Conservation (phyloP, 2,888 invertebrate species). For the Ypsolopha sequella region DNA sequence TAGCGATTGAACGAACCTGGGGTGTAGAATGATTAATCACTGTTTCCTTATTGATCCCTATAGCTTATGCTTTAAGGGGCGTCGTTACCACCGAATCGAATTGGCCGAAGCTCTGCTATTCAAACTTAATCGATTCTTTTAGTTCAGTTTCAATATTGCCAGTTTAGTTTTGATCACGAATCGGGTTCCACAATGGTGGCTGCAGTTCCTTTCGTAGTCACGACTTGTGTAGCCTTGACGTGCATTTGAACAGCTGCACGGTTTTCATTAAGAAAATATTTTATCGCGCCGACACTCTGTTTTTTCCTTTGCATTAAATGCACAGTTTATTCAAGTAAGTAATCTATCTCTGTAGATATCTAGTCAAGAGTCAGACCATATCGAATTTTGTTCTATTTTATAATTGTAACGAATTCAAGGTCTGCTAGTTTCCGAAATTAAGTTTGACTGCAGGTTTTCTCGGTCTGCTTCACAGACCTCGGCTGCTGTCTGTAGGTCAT, state of each 20-base stretch:
- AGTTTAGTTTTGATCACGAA: slow-evolving; percentile 1
- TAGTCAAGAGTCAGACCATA: too few relatives aligned
- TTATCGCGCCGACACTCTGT: too few relatives aligned
- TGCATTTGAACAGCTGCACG: slow-evolving; percentile 42
- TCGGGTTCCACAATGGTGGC: background rate
- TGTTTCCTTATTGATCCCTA: slow-evolving; percentile 8
- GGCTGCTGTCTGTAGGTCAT: slow-evolving; percentile 12
- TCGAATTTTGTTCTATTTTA: too few relatives aligned
- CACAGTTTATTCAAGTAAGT: too few relatives aligned
- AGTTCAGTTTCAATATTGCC: background rate
- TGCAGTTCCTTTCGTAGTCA: slow-evolving; percentile 2
- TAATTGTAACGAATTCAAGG: background rate
- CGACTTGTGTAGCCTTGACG: slow-evolving; percentile 24
- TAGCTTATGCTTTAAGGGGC: background rate
- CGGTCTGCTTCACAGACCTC: slow-evolving; percentile 15
- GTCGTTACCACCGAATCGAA: background rate
- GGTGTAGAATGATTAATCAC: slow-evolving; percentile 33
- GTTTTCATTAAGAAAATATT: background rate
- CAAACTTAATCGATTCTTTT: background rate
- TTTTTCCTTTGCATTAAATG: too few relatives aligned
- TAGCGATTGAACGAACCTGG: slow-evolving; percentile 18
- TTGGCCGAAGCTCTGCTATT: background rate
- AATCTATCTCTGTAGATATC: too few relatives aligned
- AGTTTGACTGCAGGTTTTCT: background rate
- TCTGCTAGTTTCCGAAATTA: background rate